Percentiles rank a stretch among this genome's conserved stretches.
phyloP scores from a whole-genome alignment of 2,888 invertebrate species.

The Nemotelus nigrinus region DNA sequence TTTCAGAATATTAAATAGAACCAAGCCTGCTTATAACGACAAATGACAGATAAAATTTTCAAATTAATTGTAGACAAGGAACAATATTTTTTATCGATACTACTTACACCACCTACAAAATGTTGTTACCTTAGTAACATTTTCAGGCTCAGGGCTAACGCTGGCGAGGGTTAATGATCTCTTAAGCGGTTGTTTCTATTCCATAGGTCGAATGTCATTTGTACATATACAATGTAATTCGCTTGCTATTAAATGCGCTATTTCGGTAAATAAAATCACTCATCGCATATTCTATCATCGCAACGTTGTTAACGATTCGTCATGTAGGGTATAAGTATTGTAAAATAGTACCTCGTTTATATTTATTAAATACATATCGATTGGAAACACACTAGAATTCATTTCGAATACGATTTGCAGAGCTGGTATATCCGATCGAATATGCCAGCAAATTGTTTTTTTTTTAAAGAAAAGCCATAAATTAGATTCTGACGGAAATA shows the following conservation, averaged over 20 bases:
- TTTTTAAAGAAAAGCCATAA: no score
- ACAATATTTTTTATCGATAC: no score
- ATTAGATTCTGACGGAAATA: no score
- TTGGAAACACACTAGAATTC: no score
- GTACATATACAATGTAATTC: not conserved
- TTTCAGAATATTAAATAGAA: no score
- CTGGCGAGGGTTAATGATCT: conserved; percentile 31
- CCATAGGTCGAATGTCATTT: not conserved
- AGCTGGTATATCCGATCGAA: no score
- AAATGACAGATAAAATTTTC: no score
- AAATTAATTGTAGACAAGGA: no score
- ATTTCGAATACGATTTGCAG: no score
- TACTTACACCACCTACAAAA: not conserved
- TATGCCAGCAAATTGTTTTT: no score
- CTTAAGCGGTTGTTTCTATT: conserved; percentile 18
- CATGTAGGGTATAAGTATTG: conserved; percentile 31
- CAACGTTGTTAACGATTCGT: conserved; percentile 33
- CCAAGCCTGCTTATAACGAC: no score
- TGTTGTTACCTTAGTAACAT: not conserved
- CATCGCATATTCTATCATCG: conserved; percentile 19
- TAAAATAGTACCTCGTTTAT: not conserved
- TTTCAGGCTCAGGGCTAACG: conserved; percentile 9
- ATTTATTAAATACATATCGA: no score
- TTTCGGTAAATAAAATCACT: conserved; percentile 17
- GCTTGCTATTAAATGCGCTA: not conserved